phyloP scores from a whole-genome alignment of 1,140 invertebrate genomes.

The Zaprionus camerounensis region DNA sequence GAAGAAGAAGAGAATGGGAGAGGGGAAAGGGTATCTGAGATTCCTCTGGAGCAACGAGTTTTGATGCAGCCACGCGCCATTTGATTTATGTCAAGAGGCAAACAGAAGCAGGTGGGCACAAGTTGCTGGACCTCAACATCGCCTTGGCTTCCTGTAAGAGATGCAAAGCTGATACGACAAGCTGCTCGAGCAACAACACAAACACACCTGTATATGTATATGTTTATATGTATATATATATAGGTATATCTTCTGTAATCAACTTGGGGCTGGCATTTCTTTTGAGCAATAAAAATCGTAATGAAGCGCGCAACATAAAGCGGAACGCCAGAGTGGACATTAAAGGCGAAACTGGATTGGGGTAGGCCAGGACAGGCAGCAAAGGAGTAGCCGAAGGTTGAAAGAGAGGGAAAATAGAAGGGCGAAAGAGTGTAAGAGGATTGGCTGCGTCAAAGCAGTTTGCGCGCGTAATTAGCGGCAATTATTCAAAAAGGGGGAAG shows the following conservation, averaged over 20 bases:
- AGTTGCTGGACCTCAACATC: conserved; percentile 6
- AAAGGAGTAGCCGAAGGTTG: background rate
- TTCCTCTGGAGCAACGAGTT: conserved; percentile 46
- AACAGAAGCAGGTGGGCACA: conserved; percentile 30
- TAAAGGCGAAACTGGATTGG: conserved; percentile 49
- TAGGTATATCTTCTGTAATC: conserved; percentile 42
- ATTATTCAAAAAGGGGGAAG: conserved; percentile 47
- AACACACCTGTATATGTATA: background rate
- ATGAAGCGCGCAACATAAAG: conserved; percentile 73
- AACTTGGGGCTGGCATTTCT: conserved; percentile 39
- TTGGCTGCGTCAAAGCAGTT: conserved; percentile 49
- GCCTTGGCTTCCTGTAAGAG: background rate
- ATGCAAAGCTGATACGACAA: conserved; percentile 30
- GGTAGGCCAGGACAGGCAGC: background rate
- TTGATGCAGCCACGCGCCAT: conserved; percentile 72
- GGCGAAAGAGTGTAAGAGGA: background rate
- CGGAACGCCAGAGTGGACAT: conserved; percentile 59
- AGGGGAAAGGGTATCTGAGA: background rate
- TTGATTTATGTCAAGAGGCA: conserved; percentile 61
- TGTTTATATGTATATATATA: background rate
- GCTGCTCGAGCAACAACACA: background rate
- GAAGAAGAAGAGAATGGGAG: background rate
- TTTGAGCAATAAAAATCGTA: conserved; percentile 71
- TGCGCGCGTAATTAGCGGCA: conserved; percentile 77
- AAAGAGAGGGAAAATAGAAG: background rate